Conservation (phyloP, 1,140 invertebrate species). For the Dendroctonus ponderosae region DNA sequence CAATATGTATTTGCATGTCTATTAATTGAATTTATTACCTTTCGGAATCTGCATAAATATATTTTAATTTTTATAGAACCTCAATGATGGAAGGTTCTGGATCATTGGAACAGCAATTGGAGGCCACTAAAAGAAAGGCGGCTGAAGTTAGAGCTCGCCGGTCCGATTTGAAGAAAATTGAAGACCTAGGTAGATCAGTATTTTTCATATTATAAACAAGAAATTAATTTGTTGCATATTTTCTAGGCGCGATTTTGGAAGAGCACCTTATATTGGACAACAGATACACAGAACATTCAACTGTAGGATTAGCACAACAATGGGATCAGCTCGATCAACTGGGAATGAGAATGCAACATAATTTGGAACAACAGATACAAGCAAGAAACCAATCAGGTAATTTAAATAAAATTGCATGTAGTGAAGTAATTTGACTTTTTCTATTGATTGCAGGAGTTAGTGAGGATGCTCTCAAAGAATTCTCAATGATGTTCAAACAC, state of each 20-base stretch:
- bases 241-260: slow-evolving; percentile 81
- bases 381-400: slow-evolving; percentile 87
- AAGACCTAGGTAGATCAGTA: slow-evolving; percentile 76
- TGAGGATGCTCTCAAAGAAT: slow-evolving; percentile 98
- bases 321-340: slow-evolving; percentile 99
- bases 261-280: slow-evolving; percentile 98
- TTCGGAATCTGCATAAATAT: too few relatives aligned
- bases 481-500: slow-evolving; percentile 99
- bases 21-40: too few relatives aligned
- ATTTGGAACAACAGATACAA: slow-evolving; percentile 99
- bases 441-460: slow-evolving; percentile 72
- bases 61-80: slow-evolving; percentile 60
- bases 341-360: slow-evolving; percentile 99
- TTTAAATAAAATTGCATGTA: slow-evolving; percentile 12
- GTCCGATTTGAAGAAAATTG: slow-evolving; percentile 92
- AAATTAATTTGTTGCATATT: background rate
- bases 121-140: slow-evolving; percentile 90
- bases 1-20: too few relatives aligned
- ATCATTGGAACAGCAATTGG: slow-evolving; percentile 95
- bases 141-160: slow-evolving; percentile 90
- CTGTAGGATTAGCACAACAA: slow-evolving; percentile 96
- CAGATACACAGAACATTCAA: slow-evolving; percentile 98
- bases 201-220: background rate
- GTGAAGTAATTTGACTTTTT: background rate
- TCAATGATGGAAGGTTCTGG: slow-evolving; percentile 99